Base-by-base conservation (phyloP, 2,888 invertebrate genomes). In the Rosalia funebris region DNA sequence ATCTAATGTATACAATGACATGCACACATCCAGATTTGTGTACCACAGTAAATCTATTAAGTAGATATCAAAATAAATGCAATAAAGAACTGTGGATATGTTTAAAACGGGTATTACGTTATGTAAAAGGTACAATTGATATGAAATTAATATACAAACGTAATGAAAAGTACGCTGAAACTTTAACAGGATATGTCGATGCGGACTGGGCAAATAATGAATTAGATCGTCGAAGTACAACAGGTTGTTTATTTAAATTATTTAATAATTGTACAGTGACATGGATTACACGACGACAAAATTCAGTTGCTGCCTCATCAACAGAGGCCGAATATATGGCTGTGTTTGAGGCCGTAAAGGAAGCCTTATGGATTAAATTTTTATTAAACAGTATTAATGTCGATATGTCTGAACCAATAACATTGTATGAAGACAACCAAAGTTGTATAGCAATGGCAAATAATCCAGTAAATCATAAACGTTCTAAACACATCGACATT, bases 291-390 rank as follows among this genome's bases (percentile, higher is more conserved):
- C n/a, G n/a, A n/a, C n/a, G n/a, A n/a, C n/a, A n/a, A n/a, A n/a
- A n/a, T n/a, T n/a, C n/a, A n/a, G n/a, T n/a, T n/a, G n/a, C n/a
- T n/a, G n/a, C n/a, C n/a, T n/a, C n/a, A n/a, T n/a, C n/a, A n/a
- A n/a, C n/a, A n/a, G n/a, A n/a, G n/a, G n/a, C n/a, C n/a, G n/a
- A n/a, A n/a, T n/a, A n/a, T n/a, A 45, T 55, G 46, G 45, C 37
- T 50, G 44, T 54, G 2, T 56, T 48, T 19, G 52, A 58, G 16
- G 44, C 32, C 1, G 57, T 48, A 17, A 20, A 19, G 16, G 42
- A 58, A 19, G 52, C 44, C 1, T 9, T 58, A 9, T 58, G 58
- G 58, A 11, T 58, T 5, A 52, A 52, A 12, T 32, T 2, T 17
- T 34, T 25, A 9, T n/a, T n/a, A n/a, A n/a, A n/a, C n/a, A n/a